Evolutionary conservation across 1,140 invertebrate genomes (phyloP), one percentile per base, ranked within the genome.

Genomic region (Drosophila nasuta): DNA sequence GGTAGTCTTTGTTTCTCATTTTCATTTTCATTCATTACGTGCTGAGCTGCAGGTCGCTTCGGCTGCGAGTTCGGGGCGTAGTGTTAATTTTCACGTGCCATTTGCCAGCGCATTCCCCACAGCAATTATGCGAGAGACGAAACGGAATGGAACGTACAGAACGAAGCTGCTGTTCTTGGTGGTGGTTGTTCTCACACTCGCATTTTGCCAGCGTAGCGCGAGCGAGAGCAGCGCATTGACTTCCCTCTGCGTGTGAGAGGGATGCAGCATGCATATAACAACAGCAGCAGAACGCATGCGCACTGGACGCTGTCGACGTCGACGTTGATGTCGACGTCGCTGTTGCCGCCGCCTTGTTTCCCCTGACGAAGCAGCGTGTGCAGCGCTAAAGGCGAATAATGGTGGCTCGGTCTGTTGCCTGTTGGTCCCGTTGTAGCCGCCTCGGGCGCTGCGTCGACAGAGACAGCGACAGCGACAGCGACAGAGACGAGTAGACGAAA

Each of bases 11-110:
- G 85, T 89, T 89, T 89, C 78, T 90, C 81, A 85, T 89, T 89
- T 88, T 90, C 86, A 85, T 85, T 89, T 83, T 76, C 85, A 81
- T 89, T 89, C 83, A 88, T 88, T 89, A 85, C 75, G 41, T 49
- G 45, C 65, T 58, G 66, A 64, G 67, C 66, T n/a, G 13, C 35
- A 13, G 35, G 66, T 62, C 45, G 58, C 49, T 57, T 52, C 67
- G 45, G 63, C 48, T 48, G 46, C 56, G 51, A 45, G 46, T 69
- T 62, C 72, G 72, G 60, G 83, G 76, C 77, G 81, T 60, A 33
- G 75, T 74, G 75, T 89, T 88, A 88, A 88, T 88, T 88, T 88
- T 28, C 62, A 54, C 69, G 78, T 88, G 52, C 75, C 78, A 62
- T 58, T 51, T 79, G 48, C 75, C 81, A 68, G 25, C 64, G 10